These are phyloP conservation scores for Alectoris magna DNA, from an alignment of 2,797 vertebrate species.

Conservation along the genomic window DNA sequence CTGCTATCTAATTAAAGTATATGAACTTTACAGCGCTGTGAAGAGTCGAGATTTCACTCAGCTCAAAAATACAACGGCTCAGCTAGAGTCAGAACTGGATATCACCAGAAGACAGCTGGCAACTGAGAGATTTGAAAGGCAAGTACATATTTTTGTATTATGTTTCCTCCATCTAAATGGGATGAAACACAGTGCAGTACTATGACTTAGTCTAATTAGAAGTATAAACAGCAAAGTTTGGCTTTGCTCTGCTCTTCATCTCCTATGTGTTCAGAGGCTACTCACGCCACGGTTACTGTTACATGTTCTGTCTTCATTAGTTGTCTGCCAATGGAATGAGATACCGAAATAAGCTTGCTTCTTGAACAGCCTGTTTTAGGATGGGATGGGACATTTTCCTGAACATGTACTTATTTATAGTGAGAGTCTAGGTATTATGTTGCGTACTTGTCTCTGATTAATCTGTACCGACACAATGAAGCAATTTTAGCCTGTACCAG, in stretches of 20 bases:
- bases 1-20: background rate
- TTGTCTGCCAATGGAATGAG: background rate
- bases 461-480: background rate
- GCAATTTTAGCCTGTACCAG: background rate
- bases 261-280: background rate
- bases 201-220: background rate
- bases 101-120: conserved; percentile 83
- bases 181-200: background rate
- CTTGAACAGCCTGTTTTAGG: background rate
- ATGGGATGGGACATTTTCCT: background rate
- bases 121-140: conserved; percentile 85
- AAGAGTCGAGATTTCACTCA: conserved; percentile 80
- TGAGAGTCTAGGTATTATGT: background rate
- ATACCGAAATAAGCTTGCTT: background rate
- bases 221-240: background rate
- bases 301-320: background rate
- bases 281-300: background rate
- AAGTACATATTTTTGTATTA: conserved; percentile 29
- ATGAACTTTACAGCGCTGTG: conserved; percentile 60
- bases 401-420: background rate
- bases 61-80: conserved; percentile 77
- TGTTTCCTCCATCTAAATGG: conserved; percentile 1
- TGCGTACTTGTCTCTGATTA: no score
- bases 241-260: background rate
- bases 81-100: conserved; percentile 81